Conservation (phyloP, 2,797 vertebrate species). For the Pipistrellus pipistrellus region DNA sequence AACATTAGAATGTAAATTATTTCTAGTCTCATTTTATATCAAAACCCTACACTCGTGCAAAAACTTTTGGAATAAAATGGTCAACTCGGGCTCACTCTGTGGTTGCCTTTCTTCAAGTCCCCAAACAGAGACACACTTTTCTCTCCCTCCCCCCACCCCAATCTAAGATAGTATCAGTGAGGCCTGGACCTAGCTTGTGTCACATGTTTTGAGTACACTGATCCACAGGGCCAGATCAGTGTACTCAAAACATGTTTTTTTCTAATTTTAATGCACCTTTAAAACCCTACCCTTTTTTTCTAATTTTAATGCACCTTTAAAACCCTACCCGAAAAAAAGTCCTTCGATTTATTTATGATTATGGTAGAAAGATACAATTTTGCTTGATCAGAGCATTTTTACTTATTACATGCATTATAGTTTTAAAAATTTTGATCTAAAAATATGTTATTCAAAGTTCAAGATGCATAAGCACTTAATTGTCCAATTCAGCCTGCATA, state of each 20-base stretch:
- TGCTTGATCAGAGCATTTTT: conserved; percentile 60
- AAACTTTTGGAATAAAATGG: conserved; percentile 34
- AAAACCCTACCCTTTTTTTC: too few species aligned
- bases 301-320: conserved; percentile 40
- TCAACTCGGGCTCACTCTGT: neutral
- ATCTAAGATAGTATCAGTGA: conserved; percentile 27
- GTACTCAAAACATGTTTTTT: too few species aligned
- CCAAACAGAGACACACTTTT: neutral
- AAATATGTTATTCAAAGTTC: conserved; percentile 25
- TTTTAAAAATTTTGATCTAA: conserved; percentile 11
- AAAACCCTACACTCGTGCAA: neutral
- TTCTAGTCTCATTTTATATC: conserved; percentile 6
- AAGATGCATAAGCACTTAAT: conserved; percentile 38
- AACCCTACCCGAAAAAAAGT: conserved; percentile 40
- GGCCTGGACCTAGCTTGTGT: conserved; percentile 48
- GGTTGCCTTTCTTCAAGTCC: neutral
- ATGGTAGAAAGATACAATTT: conserved; percentile 33
- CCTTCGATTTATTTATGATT: conserved; percentile 46
- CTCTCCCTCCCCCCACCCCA: neutral
- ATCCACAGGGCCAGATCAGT: conserved; percentile 13
- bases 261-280: conserved; percentile 1
- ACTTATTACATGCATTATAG: neutral
- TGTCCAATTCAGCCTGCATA: conserved; percentile 27
- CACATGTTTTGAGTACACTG: conserved; percentile 71
- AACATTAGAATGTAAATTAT: conserved; percentile 50